Evolutionary conservation across 2,797 vertebrate species (phyloP).

Genomic region (Mormyrus proboscirostris): DNA sequence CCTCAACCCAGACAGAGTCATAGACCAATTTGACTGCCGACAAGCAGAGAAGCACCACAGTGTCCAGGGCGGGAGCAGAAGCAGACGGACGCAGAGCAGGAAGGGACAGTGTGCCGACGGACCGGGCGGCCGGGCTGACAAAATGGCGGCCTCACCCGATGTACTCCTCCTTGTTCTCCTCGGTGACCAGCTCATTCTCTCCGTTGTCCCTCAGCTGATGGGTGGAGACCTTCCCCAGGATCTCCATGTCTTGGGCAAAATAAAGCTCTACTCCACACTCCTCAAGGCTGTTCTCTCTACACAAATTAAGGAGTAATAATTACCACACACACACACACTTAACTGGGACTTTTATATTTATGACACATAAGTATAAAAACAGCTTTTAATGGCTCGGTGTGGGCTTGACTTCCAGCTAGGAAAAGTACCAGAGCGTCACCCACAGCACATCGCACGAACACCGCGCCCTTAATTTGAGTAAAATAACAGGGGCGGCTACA

Average conservation of each 20-base stretch:
- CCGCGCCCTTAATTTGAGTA: not conserved
- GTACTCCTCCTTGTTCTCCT: constrained; percentile 96
- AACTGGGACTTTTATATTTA: not conserved
- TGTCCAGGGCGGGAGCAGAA: not conserved
- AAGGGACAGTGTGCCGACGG: not conserved
- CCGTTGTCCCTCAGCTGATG: constrained; percentile 90
- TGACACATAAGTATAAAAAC: not conserved
- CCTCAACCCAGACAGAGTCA: not conserved
- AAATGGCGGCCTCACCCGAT: constrained; percentile 65
- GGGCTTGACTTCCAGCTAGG: not conserved
- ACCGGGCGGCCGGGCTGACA: not conserved
- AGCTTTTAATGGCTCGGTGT: not conserved
- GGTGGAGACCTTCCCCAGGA: constrained; percentile 90
- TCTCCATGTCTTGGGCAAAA: constrained; percentile 98
- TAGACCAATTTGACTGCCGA: not conserved
- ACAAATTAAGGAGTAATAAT: constrained; percentile 13
- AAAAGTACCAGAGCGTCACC: not conserved
- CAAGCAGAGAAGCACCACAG: not conserved
- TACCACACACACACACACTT: not conserved
- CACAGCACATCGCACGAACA: not conserved
- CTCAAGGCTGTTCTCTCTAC: constrained; percentile 86
- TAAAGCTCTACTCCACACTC: constrained; percentile 92
- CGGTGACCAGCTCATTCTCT: constrained; percentile 84
- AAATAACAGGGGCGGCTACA: not conserved
- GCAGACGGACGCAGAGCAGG: not conserved